Evolutionary conservation across 2,888 invertebrate genomes (phyloP), one percentile per base, ranked within the genome.

Genomic region (Neelides folsomi): DNA sequence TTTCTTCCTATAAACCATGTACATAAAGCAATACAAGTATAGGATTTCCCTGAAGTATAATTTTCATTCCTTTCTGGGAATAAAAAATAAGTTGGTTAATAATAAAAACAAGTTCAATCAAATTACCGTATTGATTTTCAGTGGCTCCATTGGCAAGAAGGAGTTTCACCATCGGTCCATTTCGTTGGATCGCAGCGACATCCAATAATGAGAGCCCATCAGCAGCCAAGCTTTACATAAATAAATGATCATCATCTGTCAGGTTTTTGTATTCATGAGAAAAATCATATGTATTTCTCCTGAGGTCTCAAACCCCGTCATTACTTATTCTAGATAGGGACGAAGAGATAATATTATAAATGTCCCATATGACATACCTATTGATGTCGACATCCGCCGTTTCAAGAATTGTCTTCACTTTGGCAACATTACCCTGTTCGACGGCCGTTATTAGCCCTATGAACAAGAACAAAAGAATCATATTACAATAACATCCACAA

Each of bases 381-480:
- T 94, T 94, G 54, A 95, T 83, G 71, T 95, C 88, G 50, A 93
- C 84, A 68, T 88, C 87, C 1, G 88, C 87, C 20, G 89, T 87
- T 67, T 90, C 87, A 68, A 95, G 74, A 67, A 95, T 90, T 50
- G 86, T 85, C 65, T 85, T 79, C 8, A 90, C 88, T 69, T 89
- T 87, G 67, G 93, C 93, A 67, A 90, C 73, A 71, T 95, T 90
- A 49, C 90, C 92, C 72, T 93, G 88, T 73, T 95, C 95, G 37
- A 95, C 89, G 6, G 94, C 94, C 37, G 88, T 86, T 70, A 95
- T 92, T 45, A 94, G 76, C 49, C 89, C 94, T 93, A 79, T 37
- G 55, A 60, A 49, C 36, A 50, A 40, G 46, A 5, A 57, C 54
- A n/a, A n/a, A n/a, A n/a, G n/a, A 27, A 27, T 27, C 27, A 3